These are phyloP conservation scores for Unio pictorum DNA, from an alignment of 2,888 invertebrate genomes.

Conservation along the genomic window DNA sequence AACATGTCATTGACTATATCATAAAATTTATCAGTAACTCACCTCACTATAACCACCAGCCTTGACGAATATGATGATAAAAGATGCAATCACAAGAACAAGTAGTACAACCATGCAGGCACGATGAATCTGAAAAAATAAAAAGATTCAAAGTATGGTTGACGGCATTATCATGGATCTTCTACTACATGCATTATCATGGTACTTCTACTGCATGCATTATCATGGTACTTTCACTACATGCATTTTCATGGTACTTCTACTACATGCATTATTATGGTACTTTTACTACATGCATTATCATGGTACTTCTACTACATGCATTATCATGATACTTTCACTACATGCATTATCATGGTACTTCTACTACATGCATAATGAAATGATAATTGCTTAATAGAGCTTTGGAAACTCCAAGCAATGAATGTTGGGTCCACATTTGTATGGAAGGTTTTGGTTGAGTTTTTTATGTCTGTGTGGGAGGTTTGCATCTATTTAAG, in stretches of 20 bases:
- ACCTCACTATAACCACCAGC: conserved; percentile 58
- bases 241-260: not conserved
- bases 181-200: not conserved
- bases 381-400: not conserved
- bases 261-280: not conserved
- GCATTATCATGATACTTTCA: no score
- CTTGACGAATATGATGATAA: conserved; percentile 65
- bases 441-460: no score
- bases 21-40: conserved; percentile 1
- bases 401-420: not conserved
- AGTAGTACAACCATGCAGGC: conserved; percentile 44
- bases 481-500: no score
- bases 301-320: not conserved
- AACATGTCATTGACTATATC: no score
- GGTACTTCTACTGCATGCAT: not conserved
- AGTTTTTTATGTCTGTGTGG: no score
- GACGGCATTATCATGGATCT: not conserved
- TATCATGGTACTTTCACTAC: no score
- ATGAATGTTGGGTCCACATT: no score
- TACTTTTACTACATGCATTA: no score
- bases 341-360: no score
- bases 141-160: not conserved
- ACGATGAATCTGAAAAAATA: conserved; percentile 40
- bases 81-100: conserved; percentile 49
- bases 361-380: not conserved